Evolutionary conservation across 2,797 vertebrate species (phyloP).

Genomic region (Sebastolobus altivelis): DNA sequence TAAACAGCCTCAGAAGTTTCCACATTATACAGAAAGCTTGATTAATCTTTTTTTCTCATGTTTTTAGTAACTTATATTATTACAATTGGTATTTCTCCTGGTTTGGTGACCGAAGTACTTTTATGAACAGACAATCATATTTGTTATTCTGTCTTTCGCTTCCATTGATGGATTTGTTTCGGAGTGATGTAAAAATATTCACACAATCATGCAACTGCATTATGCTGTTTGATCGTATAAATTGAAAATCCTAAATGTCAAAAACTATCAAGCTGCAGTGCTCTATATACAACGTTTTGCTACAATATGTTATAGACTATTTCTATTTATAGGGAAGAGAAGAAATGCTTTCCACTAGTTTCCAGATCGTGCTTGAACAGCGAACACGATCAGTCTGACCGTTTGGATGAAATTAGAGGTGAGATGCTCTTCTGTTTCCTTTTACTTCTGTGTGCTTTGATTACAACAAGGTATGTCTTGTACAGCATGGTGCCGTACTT

Average conservation of each 20-base stretch:
- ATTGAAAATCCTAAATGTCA: conserved; percentile 34
- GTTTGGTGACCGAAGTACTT: conserved; percentile 38
- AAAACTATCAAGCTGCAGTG: conserved; percentile 29
- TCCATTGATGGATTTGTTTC: conserved; percentile 43
- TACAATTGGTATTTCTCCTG: conserved; percentile 30
- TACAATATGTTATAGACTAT: conserved; percentile 29
- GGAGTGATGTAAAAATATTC: conserved; percentile 43
- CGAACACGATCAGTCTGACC: conserved; percentile 4
- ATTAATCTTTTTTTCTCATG: conserved; percentile 29
- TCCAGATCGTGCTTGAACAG: conserved; percentile 24
- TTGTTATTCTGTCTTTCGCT: conserved; percentile 55
- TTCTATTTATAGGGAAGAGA: conserved; percentile 52
- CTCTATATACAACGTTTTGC: conserved; percentile 39
- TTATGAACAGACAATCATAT: conserved; percentile 71
- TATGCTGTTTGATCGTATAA: conserved; percentile 40
- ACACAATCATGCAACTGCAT: conserved; percentile 43
- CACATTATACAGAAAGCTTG: conserved; percentile 20
- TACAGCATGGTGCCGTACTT: conserved; percentile 46
- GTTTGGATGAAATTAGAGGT: conserved; percentile 11
- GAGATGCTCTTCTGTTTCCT: conserved; percentile 22
- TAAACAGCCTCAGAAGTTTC: conserved; percentile 27
- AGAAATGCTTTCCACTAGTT: conserved; percentile 27
- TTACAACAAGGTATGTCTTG: conserved; percentile 23
- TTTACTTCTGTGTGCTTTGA: conserved; percentile 37
- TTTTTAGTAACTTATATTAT: conserved; percentile 39